These are phyloP conservation scores for Artibeus jamaicensis DNA, from an alignment of 2,797 vertebrate species.

Conservation along the genomic window DNA sequence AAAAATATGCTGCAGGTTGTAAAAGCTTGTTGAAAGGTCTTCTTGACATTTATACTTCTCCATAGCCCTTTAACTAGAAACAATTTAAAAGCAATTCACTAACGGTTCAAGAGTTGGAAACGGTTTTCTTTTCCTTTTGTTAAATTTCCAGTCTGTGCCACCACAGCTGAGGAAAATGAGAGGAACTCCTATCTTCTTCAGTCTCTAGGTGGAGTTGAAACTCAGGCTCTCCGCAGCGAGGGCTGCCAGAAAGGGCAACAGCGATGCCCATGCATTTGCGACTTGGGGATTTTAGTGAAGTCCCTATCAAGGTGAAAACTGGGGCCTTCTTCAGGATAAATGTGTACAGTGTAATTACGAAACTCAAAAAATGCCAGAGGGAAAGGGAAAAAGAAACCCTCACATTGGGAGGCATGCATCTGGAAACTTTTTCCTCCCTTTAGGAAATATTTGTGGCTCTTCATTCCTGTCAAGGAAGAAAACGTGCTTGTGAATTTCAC, in stretches of 20 bases:
- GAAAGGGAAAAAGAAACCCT: slow-evolving; percentile 27
- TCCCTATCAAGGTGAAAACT: slow-evolving; percentile 55
- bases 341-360: slow-evolving; percentile 73
- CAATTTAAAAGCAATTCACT: slow-evolving; percentile 13
- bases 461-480: slow-evolving; percentile 71
- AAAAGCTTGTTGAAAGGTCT: neutral
- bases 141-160: neutral
- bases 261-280: neutral
- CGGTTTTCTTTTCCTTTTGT: neutral
- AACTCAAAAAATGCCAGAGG: slow-evolving; percentile 69
- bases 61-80: slow-evolving; percentile 23
- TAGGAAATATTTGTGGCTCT: slow-evolving; percentile 73
- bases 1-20: neutral
- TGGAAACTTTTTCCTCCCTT: slow-evolving; percentile 71
- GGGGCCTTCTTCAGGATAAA: slow-evolving; percentile 36
- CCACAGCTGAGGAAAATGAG: neutral
- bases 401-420: slow-evolving; percentile 41
- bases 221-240: neutral
- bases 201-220: neutral
- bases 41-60: slow-evolving; percentile 1
- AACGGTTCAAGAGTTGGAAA: neutral
- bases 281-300: slow-evolving; percentile 57
- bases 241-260: neutral
- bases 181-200: neutral
- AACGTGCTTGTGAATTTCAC: slow-evolving; percentile 71